A percentile compares a stretch with the other conserved stretches of the same genome.
Conservation (phyloP, 2,888 invertebrate species). For the Schizotus pectinicornis region DNA sequence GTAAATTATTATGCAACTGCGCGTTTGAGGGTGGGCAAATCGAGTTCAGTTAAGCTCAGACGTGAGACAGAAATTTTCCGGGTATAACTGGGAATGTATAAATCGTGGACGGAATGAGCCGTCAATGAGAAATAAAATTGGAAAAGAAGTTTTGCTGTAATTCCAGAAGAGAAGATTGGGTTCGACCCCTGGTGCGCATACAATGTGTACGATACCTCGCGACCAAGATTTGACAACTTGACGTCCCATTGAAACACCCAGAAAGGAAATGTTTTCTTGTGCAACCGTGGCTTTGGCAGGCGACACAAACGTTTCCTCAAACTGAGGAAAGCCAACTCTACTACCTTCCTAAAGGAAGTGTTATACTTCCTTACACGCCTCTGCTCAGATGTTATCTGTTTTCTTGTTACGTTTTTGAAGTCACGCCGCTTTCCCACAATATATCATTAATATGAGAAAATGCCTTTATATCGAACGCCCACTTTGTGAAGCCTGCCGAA, state of each 20-base stretch:
- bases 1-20: not conserved
- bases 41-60: not conserved
- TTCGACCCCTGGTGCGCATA: slow-evolving; percentile 34
- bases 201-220: slow-evolving; percentile 37
- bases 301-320: slow-evolving; percentile 36
- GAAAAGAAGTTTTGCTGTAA: slow-evolving; percentile 13
- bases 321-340: slow-evolving; percentile 41
- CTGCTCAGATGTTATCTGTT: slow-evolving; percentile 19
- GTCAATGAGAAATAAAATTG: slow-evolving; percentile 16
- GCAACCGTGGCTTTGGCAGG: slow-evolving; percentile 48
- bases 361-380: slow-evolving; percentile 42
- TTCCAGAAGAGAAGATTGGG: slow-evolving; percentile 28
- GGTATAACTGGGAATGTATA: slow-evolving; percentile 5
- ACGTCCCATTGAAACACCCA: slow-evolving; percentile 50
- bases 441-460: too few relatives aligned
- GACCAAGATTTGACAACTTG: slow-evolving; percentile 49
- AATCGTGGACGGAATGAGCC: slow-evolving; percentile 2
- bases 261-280: slow-evolving; percentile 50
- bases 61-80: slow-evolving; percentile 3
- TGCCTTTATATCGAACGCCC: too few relatives aligned
- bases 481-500: too few relatives aligned
- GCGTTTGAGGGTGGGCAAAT: not conserved
- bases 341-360: slow-evolving; percentile 40
- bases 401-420: not conserved
- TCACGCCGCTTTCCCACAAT: not conserved